A percentile compares a stretch with the other conserved stretches of the same genome.
phyloP scores from a whole-genome alignment of 2,888 invertebrate species.

The Xylophagus ater region DNA sequence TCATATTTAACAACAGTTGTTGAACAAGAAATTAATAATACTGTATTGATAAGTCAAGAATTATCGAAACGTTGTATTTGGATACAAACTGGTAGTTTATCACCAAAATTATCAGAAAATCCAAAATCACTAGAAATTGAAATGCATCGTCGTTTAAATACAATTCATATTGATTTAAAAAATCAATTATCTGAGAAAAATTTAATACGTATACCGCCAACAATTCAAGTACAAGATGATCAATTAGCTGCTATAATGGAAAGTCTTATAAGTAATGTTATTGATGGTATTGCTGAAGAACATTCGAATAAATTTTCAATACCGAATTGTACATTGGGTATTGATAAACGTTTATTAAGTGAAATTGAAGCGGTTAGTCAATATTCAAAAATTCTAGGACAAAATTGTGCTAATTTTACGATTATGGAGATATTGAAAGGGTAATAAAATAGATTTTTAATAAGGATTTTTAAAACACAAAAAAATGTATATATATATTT shows the following conservation, averaged over 20 bases:
- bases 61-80: constrained; percentile 69
- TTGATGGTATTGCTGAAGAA: constrained; percentile 58
- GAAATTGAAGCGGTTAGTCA: constrained; percentile 58
- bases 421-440: constrained; percentile 35
- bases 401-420: constrained; percentile 42
- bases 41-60: constrained; percentile 68
- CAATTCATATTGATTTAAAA: constrained; percentile 62
- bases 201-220: constrained; percentile 48
- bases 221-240: constrained; percentile 34
- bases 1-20: constrained; percentile 71
- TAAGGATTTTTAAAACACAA: constrained; percentile 1
- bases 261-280: constrained; percentile 53
- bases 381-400: constrained; percentile 55
- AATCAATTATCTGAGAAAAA: constrained; percentile 63
- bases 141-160: constrained; percentile 54
- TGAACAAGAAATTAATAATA: constrained; percentile 75
- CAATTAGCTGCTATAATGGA: constrained; percentile 47
- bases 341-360: constrained; percentile 57
- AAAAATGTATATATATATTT: too few species aligned
- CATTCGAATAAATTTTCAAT: constrained; percentile 47
- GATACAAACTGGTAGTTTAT: constrained; percentile 56
- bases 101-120: constrained; percentile 42
- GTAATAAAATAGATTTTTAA: constrained; percentile 14
- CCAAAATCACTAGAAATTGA: constrained; percentile 50
- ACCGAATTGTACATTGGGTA: constrained; percentile 55